Conservation (phyloP, 1,140 invertebrate genomes). For the Drosophila setifemur region DNA sequence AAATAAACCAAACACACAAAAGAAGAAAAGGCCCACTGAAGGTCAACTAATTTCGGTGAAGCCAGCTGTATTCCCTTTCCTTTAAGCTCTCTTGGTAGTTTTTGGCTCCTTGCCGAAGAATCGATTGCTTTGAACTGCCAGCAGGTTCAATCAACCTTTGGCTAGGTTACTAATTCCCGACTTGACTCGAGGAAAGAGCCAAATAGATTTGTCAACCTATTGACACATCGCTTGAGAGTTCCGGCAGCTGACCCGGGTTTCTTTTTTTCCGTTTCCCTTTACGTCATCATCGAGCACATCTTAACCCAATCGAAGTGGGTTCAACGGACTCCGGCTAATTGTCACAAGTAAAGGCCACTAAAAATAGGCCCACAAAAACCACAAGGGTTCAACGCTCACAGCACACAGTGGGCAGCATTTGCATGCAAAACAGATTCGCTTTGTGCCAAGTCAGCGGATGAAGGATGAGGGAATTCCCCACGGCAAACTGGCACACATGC, state of each 20-base stretch:
- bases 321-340: conserved; percentile 72
- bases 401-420: conserved; percentile 36
- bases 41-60: conserved; percentile 70
- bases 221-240: conserved; percentile 57
- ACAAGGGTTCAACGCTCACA: conserved; percentile 42
- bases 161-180: conserved; percentile 18
- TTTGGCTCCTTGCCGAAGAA: conserved; percentile 3
- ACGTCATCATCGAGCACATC: conserved; percentile 46
- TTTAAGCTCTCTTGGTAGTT: not conserved
- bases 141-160: conserved; percentile 72
- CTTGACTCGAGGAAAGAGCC: conserved; percentile 33
- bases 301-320: conserved; percentile 56
- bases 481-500: conserved; percentile 65
- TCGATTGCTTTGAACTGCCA: conserved; percentile 59
- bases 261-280: conserved; percentile 14
- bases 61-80: not conserved
- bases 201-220: conserved; percentile 61
- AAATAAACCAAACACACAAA: conserved; percentile 37
- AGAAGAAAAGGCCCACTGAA: conserved; percentile 38
- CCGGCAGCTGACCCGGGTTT: conserved; percentile 41
- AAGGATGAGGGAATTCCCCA: conserved; percentile 4
- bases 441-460: conserved; percentile 36
- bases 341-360: conserved; percentile 41
- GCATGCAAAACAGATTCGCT: conserved; percentile 57
- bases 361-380: conserved; percentile 47